phyloP scores from a whole-genome alignment of 1,140 invertebrate species.

The Harpegnathos saltator region DNA sequence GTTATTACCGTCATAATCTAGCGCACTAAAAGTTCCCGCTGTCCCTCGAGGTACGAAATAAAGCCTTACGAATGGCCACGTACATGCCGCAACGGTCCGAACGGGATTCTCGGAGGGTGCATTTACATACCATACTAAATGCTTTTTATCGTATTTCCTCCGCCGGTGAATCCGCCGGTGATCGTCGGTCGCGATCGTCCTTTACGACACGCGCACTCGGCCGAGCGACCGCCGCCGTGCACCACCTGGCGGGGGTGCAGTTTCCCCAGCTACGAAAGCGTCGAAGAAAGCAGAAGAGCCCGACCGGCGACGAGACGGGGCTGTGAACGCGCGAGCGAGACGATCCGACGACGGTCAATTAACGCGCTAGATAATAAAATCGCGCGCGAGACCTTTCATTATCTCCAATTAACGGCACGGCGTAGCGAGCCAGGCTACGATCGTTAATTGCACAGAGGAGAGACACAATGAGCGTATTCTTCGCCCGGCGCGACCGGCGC shows the following conservation, averaged over 20 bases:
- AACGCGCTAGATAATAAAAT: conserved; percentile 21
- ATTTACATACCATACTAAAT: conserved; percentile 71
- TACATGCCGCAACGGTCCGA: conserved; percentile 56
- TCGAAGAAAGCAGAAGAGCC: too few relatives aligned
- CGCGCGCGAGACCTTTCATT: conserved; percentile 9
- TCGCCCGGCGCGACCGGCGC: background rate
- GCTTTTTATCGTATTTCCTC: conserved; percentile 63
- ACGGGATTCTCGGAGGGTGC: conserved; percentile 69
- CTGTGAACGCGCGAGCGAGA: background rate
- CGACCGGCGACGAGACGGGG: background rate
- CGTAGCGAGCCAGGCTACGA: too few relatives aligned
- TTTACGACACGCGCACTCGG: conserved; percentile 38
- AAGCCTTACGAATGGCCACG: conserved; percentile 69
- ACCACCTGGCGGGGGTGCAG: background rate
- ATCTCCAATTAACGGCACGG: conserved; percentile 5
- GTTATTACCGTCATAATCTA: conserved; percentile 71
- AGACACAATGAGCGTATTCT: conserved; percentile 1
- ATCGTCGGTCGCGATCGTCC: conserved; percentile 4
- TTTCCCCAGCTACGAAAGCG: background rate
- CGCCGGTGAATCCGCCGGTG: background rate
- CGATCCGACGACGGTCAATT: conserved; percentile 10
- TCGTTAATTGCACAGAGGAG: conserved; percentile 14
- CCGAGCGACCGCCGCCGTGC: conserved; percentile 5
- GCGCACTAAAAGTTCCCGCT: conserved; percentile 60
- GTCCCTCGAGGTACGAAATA: conserved; percentile 53